phyloP scores from a whole-genome alignment of 2,797 vertebrate genomes.

The Hyperoplus lanceolatus region DNA sequence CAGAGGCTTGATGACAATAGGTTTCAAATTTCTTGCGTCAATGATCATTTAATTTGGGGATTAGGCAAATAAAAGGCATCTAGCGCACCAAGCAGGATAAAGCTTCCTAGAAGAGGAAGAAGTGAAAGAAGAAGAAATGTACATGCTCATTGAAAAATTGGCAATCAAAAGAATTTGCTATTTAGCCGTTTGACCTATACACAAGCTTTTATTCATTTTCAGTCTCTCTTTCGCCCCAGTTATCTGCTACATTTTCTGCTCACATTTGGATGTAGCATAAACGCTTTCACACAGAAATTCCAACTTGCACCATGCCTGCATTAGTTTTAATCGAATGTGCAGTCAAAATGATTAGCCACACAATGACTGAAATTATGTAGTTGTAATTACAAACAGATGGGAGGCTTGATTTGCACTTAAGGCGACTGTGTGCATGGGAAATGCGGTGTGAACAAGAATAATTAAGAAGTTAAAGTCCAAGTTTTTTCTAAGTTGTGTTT shows the following conservation, averaged over 20 bases:
- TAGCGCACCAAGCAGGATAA: constrained; percentile 85
- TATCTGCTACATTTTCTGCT: constrained; percentile 34
- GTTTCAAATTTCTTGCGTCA: constrained; percentile 87
- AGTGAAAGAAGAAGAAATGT: constrained; percentile 89
- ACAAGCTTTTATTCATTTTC: constrained; percentile 45
- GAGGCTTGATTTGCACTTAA: constrained; percentile 99
- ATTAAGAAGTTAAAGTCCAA: constrained; percentile 98
- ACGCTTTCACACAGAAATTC: constrained; percentile 52
- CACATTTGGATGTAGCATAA: constrained; percentile 41
- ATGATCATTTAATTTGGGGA: constrained; percentile 96
- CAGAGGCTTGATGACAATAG: constrained; percentile 88
- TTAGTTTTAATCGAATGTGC: constrained; percentile 99
- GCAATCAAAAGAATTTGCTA: constrained; percentile 87
- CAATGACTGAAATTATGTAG: constrained; percentile 98
- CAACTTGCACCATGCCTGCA: constrained; percentile 80
- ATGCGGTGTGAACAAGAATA: constrained; percentile 99
- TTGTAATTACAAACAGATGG: constrained; percentile 99
- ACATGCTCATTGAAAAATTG: constrained; percentile 92
- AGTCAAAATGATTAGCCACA: constrained; percentile 99
- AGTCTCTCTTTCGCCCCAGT: constrained; percentile 38
- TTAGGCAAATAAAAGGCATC: constrained; percentile 95
- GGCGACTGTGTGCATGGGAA: constrained; percentile 96
- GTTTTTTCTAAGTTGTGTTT: constrained; percentile 89
- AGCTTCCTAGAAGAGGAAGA: constrained; percentile 89
- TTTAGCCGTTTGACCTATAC: constrained; percentile 45